Percentiles rank a stretch among this genome's conserved stretches.
Evolutionary conservation across 2,113 vertebrate genomes (phyloP).

Genomic region (Nibea albiflora): DNA sequence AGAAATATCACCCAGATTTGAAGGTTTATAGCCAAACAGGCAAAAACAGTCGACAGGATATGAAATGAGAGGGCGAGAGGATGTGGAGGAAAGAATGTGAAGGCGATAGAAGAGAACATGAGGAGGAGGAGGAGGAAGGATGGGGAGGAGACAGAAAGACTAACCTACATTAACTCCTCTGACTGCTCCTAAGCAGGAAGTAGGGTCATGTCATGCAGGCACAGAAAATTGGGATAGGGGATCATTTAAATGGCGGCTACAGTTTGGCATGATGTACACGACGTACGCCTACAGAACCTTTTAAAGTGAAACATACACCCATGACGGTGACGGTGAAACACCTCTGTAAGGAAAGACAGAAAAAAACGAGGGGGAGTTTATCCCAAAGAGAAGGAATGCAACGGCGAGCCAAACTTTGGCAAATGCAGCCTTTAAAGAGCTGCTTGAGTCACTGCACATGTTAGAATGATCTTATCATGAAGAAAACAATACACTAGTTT

Average conservation of each 20-base stretch:
- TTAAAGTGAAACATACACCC: not conserved
- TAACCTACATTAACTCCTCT: constrained; percentile 12
- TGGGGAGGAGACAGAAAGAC: constrained; percentile 51
- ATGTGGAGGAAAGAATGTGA: constrained; percentile 41
- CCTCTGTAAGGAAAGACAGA: not conserved
- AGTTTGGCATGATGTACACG: constrained; percentile 9
- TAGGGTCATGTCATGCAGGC: not conserved
- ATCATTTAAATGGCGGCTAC: constrained; percentile 1
- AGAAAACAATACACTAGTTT: not conserved
- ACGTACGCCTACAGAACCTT: constrained; percentile 24
- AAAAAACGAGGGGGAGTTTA: not conserved
- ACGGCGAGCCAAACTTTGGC: constrained; percentile 4
- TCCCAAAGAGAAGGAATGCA: constrained; percentile 19
- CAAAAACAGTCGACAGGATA: not conserved
- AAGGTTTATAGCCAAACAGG: not conserved
- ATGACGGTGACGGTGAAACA: not conserved
- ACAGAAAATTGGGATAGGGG: not conserved
- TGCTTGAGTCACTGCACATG: not conserved
- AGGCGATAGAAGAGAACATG: constrained; percentile 24
- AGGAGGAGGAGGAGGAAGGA: constrained; percentile 61
- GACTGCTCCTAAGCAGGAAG: constrained; percentile 39
- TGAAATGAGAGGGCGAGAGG: too few relatives aligned
- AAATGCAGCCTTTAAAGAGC: constrained; percentile 14
- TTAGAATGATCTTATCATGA: constrained; percentile 13
- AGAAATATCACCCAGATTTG: not conserved